Conservation (phyloP, 2,888 invertebrate genomes). For the Cheilosia variabilis region DNA sequence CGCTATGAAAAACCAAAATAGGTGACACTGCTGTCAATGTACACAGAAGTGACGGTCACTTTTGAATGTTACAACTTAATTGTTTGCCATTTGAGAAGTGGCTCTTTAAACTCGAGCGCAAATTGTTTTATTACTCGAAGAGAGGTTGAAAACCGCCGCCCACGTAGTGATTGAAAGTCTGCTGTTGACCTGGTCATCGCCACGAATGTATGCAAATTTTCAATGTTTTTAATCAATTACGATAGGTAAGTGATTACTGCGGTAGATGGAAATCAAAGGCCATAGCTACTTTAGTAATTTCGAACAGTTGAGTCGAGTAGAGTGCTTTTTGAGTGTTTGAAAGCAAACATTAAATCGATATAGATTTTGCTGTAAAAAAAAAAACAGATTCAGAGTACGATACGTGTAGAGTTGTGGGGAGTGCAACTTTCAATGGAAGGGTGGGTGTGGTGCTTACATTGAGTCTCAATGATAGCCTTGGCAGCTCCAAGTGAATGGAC, state of each 20-base stretch:
- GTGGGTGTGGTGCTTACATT: background rate
- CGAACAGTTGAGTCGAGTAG: background rate
- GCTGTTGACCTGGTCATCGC: constrained; percentile 9
- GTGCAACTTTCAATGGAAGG: background rate
- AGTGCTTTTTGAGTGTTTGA: background rate
- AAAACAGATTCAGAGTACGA: too few species aligned
- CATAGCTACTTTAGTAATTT: background rate
- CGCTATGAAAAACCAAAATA: background rate
- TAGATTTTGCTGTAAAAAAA: background rate
- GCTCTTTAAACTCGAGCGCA: too few species aligned
- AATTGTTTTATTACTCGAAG: too few species aligned
- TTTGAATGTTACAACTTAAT: too few species aligned
- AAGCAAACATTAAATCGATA: background rate
- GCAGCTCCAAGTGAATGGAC: too few species aligned
- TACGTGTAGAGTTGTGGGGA: background rate
- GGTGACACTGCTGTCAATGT: too few species aligned
- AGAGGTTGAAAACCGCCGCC: constrained; percentile 3
- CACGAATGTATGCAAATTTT: constrained; percentile 15
- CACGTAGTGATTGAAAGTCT: background rate
- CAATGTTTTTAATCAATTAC: background rate
- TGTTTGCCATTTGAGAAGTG: too few species aligned
- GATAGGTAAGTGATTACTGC: background rate
- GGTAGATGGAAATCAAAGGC: constrained; percentile 4
- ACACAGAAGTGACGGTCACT: too few species aligned
- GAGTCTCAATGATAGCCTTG: too few species aligned